These are phyloP conservation scores for Globia sparganii DNA, from an alignment of 2,888 invertebrate species.

Conservation along the genomic window DNA sequence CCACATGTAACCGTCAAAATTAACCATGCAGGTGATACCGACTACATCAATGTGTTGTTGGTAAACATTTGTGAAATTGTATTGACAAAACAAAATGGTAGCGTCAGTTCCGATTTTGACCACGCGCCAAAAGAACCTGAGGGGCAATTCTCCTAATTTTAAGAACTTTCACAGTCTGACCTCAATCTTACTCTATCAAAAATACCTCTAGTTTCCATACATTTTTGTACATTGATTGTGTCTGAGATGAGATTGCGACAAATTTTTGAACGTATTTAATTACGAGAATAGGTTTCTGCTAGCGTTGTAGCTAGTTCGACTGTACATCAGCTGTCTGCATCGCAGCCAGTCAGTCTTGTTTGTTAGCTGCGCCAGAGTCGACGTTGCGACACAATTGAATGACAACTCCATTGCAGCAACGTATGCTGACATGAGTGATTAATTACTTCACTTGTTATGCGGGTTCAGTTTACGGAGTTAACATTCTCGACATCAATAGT, in stretches of 20 bases:
- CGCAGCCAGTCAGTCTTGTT: constrained; percentile 60
- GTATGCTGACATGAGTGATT: constrained; percentile 39
- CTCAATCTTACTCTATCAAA: no score
- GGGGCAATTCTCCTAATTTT: not conserved
- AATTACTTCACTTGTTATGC: constrained; percentile 45
- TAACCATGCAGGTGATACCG: not conserved
- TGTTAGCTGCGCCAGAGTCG: constrained; percentile 62
- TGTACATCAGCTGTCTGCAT: constrained; percentile 18
- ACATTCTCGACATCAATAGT: not conserved
- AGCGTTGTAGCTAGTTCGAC: not conserved
- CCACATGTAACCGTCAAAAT: not conserved
- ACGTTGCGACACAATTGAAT: constrained; percentile 63
- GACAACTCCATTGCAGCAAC: constrained; percentile 66
- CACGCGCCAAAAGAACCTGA: not conserved
- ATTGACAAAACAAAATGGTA: not conserved
- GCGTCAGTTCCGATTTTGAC: not conserved
- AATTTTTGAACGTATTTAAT: not conserved
- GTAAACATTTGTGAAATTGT: not conserved
- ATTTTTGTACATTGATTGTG: not conserved
- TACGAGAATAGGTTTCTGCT: not conserved
- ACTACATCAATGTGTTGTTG: not conserved
- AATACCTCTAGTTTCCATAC: no score
- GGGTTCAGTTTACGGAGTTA: constrained; percentile 11
- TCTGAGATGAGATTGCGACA: not conserved
- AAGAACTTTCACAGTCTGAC: not conserved